Conservation (phyloP, 1,140 invertebrate species). For the Habropoda laboriosa region DNA sequence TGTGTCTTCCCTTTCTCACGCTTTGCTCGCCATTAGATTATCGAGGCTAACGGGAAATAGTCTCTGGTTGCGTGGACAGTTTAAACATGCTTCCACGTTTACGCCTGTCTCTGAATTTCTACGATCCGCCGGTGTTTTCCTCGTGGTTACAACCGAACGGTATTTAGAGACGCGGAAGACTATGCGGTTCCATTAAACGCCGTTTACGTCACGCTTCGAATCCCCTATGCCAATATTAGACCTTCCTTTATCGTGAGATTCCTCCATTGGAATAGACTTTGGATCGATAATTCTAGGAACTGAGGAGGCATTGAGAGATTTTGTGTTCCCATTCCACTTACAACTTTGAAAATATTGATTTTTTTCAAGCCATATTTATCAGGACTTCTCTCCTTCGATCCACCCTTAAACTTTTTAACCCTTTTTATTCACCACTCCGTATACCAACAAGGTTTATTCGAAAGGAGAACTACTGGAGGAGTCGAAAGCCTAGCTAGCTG, state of each 20-base stretch:
- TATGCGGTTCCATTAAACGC: neutral
- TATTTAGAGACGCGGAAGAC: slow-evolving; percentile 5
- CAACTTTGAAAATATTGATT: no score
- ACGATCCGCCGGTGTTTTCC: no score
- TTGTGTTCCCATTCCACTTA: no score
- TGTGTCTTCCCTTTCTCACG: no score
- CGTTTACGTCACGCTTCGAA: neutral
- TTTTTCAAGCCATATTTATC: no score
- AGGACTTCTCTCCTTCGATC: no score
- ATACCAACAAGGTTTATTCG: neutral
- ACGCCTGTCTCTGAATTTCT: no score
- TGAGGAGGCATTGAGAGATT: neutral
- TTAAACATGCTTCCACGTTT: neutral
- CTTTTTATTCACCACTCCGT: no score
- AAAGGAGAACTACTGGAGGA: neutral
- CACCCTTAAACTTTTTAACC: no score
- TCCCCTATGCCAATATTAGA: neutral
- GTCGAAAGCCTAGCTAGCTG: neutral
- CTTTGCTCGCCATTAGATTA: neutral
- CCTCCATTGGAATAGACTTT: no score
- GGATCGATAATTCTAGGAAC: neutral
- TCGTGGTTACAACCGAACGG: no score
- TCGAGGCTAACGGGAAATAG: neutral
- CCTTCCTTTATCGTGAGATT: no score
- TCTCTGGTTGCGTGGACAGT: neutral